Base-by-base conservation (phyloP, 2,113 vertebrate species). In the Scopus umbretta region DNA sequence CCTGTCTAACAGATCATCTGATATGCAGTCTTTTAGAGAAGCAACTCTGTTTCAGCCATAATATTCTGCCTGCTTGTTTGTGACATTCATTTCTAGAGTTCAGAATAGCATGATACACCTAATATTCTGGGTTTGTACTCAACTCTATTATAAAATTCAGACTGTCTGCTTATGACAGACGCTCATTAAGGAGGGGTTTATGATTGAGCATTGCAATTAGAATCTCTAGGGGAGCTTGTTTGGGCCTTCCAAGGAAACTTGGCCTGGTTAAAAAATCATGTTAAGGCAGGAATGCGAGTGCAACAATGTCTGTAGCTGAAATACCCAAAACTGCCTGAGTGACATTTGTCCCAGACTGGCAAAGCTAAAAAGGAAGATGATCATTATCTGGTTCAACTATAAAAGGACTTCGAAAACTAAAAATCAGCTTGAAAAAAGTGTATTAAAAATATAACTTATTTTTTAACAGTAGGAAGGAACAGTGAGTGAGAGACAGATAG, bases 51-150 rank as follows among this genome's bases (percentile, higher is more conserved):
- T 94, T 94, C 76, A 95, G 34, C 58, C 27, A 50, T 75, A 94
- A 87, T 91, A 80, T 95, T 96, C 94, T 87, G 45, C 50, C 32
- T 95, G 86, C 92, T 95, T 93, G 81, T 88, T 96, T 96, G 73
- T 94, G 92, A 95, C 91, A 95, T 76, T 90, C 66, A 94, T 94
- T 97, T 91, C 80, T 84, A 91, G 80, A 85, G 92, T 85, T 85
- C 80, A 85, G 84, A 94, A 82, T 75, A 80, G 13, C 53, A 66
- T 23, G 65, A 81, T 94, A 29, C 29, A 70, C 34, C 62, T 87
- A 87, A 92, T 95, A 95, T 87, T 92, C 86, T 75, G 2, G 0
- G 40, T 91, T 90, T 85, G 18, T 70, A 56, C 45, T 87, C 52
- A 80, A 67, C 29, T 92, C 23, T 90, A 10, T 80, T 94, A 91